Base-by-base conservation (phyloP, 2,113 vertebrate species). In the Shinisaurus crocodilurus region DNA sequence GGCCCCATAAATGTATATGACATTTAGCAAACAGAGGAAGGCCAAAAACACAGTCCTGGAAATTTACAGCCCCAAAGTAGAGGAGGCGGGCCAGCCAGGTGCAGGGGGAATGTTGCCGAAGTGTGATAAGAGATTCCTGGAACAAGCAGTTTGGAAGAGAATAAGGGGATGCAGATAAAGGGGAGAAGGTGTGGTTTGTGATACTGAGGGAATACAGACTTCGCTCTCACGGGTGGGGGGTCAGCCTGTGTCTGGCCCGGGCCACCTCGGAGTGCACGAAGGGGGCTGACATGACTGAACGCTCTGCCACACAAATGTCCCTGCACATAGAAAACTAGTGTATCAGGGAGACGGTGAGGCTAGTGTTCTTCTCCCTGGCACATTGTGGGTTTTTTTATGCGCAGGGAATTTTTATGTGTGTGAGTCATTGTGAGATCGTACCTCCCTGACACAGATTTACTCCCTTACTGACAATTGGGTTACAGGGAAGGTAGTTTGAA, bases 111-210 rank as follows among this genome's bases (percentile, higher is more conserved):
- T 6, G 72, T 91, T 91, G 69, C 87, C 91, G 81, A 50, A 92
- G 85, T 72, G 57, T 0, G 89, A 86, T 90, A 91, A 77, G 0
- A 0, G 37, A 86, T 95, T 95, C 89, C 82, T 94, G 87, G 86
- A 90, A 93, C 81, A 70, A 88, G 88, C 9, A 40, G 25, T 93
- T 92, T 43, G 37, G 63, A 77, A 54, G 18, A 69, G 54, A 70
- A 85, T 88, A 23, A 82, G 43, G n/a, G 48, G 40, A 40, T 48
- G 82, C 12, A 13, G 50, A n/a, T 37, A 3, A 27, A 23, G 37
- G 13, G 27, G 76, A 75, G 25, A 84, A 90, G 93, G 67, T 57
- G 37, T 90, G n/a, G 88, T 91, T 67, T 12, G 20, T 91, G 69
- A 75, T 85, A 70, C 43, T 0, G 6, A 60, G 88, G 74, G 69